Evolutionary conservation across 2,888 invertebrate species (phyloP).

Genomic region (Drosophila nigricruria): DNA sequence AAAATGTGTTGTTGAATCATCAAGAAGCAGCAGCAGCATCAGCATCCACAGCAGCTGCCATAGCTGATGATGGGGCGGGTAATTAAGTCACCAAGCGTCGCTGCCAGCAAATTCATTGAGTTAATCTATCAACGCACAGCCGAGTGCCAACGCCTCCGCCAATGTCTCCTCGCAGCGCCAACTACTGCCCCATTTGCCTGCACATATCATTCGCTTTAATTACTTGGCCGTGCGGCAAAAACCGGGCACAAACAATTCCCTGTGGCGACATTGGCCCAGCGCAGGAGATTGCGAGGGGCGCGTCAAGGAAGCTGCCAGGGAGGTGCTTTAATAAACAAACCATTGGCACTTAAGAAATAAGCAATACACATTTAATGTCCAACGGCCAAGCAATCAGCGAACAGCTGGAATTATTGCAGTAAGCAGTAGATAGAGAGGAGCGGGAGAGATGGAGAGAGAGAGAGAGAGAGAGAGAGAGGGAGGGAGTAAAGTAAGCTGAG

Average conservation of each 20-base stretch:
- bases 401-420: conserved; percentile 74
- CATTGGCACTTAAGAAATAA: conserved; percentile 80
- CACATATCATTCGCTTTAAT: conserved; percentile 70
- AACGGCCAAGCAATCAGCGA: conserved; percentile 54
- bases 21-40: conserved; percentile 4
- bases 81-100: conserved; percentile 51
- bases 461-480: not conserved
- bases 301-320: not conserved
- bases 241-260: conserved; percentile 58
- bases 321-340: conserved; percentile 76
- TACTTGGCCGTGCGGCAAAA: conserved; percentile 53
- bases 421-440: conserved; percentile 2
- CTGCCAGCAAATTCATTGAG: conserved; percentile 68
- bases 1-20: conserved; percentile 38
- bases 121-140: conserved; percentile 68
- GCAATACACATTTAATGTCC: conserved; percentile 78
- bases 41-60: conserved; percentile 4
- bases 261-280: conserved; percentile 64
- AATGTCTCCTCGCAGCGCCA: conserved; percentile 5
- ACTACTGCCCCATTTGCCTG: conserved; percentile 31
- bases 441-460: not conserved
- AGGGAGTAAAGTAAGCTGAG: conserved; percentile 4
- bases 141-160: conserved; percentile 4
- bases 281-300: not conserved
- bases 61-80: conserved; percentile 39